These are phyloP conservation scores for Galeruca laticollis DNA, from an alignment of 2,888 invertebrate species.

Conservation along the genomic window DNA sequence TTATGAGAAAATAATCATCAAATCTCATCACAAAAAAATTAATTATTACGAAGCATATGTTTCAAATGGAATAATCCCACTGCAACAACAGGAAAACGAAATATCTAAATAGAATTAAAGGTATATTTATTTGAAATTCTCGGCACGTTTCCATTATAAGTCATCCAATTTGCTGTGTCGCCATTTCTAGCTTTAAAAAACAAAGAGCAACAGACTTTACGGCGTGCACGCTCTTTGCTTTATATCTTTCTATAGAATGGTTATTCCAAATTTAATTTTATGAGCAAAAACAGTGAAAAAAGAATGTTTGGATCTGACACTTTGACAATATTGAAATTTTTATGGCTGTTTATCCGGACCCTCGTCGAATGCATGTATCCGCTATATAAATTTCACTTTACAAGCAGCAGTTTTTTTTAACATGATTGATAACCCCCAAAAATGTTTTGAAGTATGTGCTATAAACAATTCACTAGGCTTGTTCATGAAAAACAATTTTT, in stretches of 20 bases:
- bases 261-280: constrained; percentile 33
- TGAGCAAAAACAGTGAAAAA: constrained; percentile 22
- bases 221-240: constrained; percentile 20
- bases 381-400: constrained; percentile 4
- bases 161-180: constrained; percentile 28
- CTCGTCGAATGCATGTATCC: not conserved
- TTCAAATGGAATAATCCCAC: not conserved
- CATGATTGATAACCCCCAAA: not conserved
- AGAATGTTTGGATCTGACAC: constrained; percentile 24
- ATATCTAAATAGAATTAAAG: constrained; percentile 27
- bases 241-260: constrained; percentile 20
- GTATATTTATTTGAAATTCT: constrained; percentile 20
- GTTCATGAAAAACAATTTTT: too few species aligned
- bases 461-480: too few species aligned
- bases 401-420: not conserved
- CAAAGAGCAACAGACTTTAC: constrained; percentile 25
- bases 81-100: constrained; percentile 1
- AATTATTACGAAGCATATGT: not conserved
- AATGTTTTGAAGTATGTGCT: not conserved
- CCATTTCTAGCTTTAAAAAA: constrained; percentile 29
- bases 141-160: constrained; percentile 26
- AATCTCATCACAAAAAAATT: too few species aligned
- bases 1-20: too few species aligned
- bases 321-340: constrained; percentile 29
- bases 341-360: constrained; percentile 11